Evolutionary conservation across 2,888 invertebrate genomes (phyloP).

Genomic region (Gastracanthus pulcherrimus): DNA sequence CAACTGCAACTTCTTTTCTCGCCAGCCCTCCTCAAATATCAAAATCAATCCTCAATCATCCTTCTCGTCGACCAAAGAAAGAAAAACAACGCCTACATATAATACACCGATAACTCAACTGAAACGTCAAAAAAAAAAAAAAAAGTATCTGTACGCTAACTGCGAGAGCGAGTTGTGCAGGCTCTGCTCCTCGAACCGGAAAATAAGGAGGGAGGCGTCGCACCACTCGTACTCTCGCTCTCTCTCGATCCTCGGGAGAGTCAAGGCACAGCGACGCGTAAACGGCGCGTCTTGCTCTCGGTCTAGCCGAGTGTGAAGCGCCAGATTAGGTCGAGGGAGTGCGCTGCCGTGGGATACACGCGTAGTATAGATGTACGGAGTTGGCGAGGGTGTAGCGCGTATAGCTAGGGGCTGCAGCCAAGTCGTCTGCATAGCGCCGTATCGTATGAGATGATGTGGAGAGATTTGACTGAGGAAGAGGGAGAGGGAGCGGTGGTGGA

Average conservation of each 20-base stretch:
- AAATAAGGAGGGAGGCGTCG: conserved; percentile 13
- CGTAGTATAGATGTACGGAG: too few species aligned
- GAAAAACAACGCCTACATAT: neutral
- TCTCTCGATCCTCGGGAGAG: neutral
- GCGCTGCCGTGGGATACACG: neutral
- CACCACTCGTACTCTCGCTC: too few species aligned
- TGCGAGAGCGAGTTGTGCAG: neutral
- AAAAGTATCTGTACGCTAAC: too few species aligned
- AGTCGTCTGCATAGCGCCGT: too few species aligned
- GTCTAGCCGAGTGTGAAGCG: conserved; percentile 34
- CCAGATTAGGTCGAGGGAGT: conserved; percentile 18
- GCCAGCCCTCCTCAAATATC: neutral
- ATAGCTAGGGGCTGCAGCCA: too few species aligned
- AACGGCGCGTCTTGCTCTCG: neutral
- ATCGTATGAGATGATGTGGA: neutral
- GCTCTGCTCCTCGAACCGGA: conserved; percentile 25
- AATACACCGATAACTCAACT: neutral
- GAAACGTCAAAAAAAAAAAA: neutral
- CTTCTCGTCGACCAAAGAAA: neutral
- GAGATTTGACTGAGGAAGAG: neutral
- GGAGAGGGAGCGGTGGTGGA: too few species aligned
- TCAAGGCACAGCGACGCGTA: neutral
- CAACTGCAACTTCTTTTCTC: too few species aligned
- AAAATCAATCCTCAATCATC: neutral
- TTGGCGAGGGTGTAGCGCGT: too few species aligned